Evolutionary conservation across 1,140 invertebrate species (phyloP).

Genomic region (Drosophila grimshawi): DNA sequence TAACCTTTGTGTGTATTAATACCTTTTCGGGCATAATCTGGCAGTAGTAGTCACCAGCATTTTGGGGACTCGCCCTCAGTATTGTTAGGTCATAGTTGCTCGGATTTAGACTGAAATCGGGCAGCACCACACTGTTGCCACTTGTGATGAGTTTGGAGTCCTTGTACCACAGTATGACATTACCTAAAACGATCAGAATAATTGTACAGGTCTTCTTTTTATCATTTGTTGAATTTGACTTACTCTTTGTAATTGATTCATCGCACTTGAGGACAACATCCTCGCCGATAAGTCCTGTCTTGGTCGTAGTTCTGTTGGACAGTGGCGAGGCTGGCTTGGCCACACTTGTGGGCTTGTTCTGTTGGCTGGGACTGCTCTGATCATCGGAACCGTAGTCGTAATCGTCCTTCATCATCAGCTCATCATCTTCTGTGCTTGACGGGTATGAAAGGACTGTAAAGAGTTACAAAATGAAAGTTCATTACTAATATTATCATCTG

Average conservation of each 20-base stretch:
- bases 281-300: slow-evolving; percentile 54
- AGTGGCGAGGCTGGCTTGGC: background rate
- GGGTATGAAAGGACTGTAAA: slow-evolving; percentile 49
- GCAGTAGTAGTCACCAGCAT: slow-evolving; percentile 56
- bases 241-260: slow-evolving; percentile 32
- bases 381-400: slow-evolving; percentile 48
- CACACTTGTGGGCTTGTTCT: slow-evolving; percentile 31
- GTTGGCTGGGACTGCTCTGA: slow-evolving; percentile 43
- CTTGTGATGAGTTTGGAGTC: slow-evolving; percentile 32
- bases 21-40: slow-evolving; percentile 37
- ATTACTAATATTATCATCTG: too few relatives aligned
- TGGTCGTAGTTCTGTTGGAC: slow-evolving; percentile 25
- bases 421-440: slow-evolving; percentile 4
- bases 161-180: slow-evolving; percentile 51
- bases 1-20: slow-evolving; percentile 38
- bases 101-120: slow-evolving; percentile 59
- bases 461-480: too few relatives aligned
- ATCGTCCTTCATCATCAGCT: slow-evolving; percentile 52
- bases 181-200: background rate
- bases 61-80: slow-evolving; percentile 54
- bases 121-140: slow-evolving; percentile 47
- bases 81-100: slow-evolving; percentile 60
- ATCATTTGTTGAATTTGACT: background rate
- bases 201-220: background rate
- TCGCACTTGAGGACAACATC: slow-evolving; percentile 56